Evolutionary conservation across 2,113 vertebrate genomes (phyloP).

Genomic region (Nothoprocta perdicaria): DNA sequence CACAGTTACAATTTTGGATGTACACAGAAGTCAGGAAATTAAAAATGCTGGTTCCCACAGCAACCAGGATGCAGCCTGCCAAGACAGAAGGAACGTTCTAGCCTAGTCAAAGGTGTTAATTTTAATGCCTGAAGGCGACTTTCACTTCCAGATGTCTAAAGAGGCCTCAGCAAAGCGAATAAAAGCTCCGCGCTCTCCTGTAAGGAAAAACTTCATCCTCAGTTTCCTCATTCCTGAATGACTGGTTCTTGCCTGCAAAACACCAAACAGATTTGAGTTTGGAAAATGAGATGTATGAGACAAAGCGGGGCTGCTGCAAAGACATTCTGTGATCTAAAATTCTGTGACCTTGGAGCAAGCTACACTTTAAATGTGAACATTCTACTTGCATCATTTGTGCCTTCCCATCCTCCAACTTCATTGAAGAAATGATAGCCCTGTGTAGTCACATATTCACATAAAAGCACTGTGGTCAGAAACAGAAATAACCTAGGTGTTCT

Average conservation of each 20-base stretch:
- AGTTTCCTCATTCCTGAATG: neutral
- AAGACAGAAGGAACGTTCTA: conserved; percentile 44
- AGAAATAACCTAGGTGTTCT: neutral
- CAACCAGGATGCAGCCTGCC: conserved; percentile 58
- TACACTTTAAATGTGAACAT: neutral
- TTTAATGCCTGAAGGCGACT: conserved; percentile 27
- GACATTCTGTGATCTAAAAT: neutral
- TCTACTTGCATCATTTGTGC: neutral
- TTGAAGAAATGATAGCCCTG: neutral
- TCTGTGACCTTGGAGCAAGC: neutral
- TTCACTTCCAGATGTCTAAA: conserved; percentile 17
- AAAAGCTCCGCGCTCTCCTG: neutral
- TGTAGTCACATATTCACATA: neutral
- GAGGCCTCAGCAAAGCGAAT: neutral
- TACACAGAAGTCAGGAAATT: conserved; percentile 53
- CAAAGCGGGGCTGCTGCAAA: neutral
- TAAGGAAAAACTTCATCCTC: neutral
- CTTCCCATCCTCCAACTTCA: neutral
- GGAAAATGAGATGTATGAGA: neutral
- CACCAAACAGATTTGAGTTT: neutral
- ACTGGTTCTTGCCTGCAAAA: neutral
- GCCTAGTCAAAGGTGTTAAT: conserved; percentile 45
- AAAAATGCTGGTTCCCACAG: conserved; percentile 64
- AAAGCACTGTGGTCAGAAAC: neutral
- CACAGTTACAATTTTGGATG: conserved; percentile 37